A percentile compares a stretch with the other conserved stretches of the same genome.
Evolutionary conservation across 2,888 invertebrate genomes (phyloP).

Genomic region (Epinotia brunnichana): DNA sequence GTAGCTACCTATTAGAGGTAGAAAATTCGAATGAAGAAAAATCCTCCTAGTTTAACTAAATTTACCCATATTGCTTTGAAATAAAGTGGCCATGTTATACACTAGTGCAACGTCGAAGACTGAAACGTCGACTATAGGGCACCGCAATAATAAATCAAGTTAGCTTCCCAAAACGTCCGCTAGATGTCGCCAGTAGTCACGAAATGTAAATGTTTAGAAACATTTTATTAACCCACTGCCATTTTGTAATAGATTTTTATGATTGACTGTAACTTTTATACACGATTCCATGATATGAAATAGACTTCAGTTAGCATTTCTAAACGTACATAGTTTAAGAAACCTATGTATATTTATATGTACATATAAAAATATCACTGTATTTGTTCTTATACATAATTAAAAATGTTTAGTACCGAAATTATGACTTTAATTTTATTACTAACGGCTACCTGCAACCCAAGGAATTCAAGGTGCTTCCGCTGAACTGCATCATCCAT

Average conservation of each 20-base stretch:
- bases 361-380: constrained; percentile 39
- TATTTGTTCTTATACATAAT: constrained; percentile 43
- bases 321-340: constrained; percentile 35
- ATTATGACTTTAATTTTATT: neutral
- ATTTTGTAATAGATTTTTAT: constrained; percentile 18
- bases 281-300: constrained; percentile 24
- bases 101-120: too few relatives aligned
- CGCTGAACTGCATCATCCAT: too few relatives aligned
- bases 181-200: constrained; percentile 31
- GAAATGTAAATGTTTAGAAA: constrained; percentile 20
- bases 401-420: constrained; percentile 47
- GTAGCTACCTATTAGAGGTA: too few relatives aligned
- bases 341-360: constrained; percentile 42
- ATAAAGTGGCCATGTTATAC: too few relatives aligned
- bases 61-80: too few relatives aligned
- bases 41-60: too few relatives aligned
- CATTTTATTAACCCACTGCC: constrained; percentile 28
- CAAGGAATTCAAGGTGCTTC: too few relatives aligned
- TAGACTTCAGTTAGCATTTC: constrained; percentile 38
- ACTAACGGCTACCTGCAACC: too few relatives aligned
- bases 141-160: neutral
- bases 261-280: constrained; percentile 33
- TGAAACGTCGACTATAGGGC: neutral
- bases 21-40: too few relatives aligned
- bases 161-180: constrained; percentile 27